Evolutionary conservation across 2,888 invertebrate species (phyloP).

Genomic region (Escarpia spicata): DNA sequence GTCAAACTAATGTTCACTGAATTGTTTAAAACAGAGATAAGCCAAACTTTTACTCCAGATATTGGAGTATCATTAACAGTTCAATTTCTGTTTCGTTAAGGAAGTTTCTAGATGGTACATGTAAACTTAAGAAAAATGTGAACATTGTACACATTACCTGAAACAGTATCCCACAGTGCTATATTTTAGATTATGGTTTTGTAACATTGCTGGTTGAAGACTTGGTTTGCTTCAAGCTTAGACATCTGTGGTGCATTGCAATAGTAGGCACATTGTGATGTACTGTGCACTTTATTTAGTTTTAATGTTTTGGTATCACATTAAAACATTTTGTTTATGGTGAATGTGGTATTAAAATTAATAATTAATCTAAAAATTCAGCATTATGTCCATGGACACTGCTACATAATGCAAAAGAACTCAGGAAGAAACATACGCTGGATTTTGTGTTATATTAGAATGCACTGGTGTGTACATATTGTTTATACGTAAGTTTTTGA

Average conservation of each 20-base stretch:
- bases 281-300: not conserved
- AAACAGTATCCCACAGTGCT: not conserved
- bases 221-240: not conserved
- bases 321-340: slow-evolving; percentile 4
- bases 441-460: not conserved
- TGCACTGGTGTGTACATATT: not conserved
- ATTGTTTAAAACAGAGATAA: not conserved
- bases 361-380: not conserved
- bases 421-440: not conserved
- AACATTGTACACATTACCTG: not conserved
- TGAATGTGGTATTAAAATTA: not conserved
- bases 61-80: not conserved
- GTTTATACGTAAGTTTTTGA: not conserved
- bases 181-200: not conserved
- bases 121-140: not conserved
- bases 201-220: not conserved
- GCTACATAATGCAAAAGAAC: not conserved
- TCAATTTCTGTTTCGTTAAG: not conserved
- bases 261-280: not conserved
- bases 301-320: not conserved
- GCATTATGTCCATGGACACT: not conserved
- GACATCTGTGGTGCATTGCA: not conserved
- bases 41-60: not conserved
- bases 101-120: not conserved
- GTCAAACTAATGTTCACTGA: not conserved